These are phyloP conservation scores for Seriola quinqueradiata DNA, from an alignment of 2,113 vertebrate species.

Conservation along the genomic window DNA sequence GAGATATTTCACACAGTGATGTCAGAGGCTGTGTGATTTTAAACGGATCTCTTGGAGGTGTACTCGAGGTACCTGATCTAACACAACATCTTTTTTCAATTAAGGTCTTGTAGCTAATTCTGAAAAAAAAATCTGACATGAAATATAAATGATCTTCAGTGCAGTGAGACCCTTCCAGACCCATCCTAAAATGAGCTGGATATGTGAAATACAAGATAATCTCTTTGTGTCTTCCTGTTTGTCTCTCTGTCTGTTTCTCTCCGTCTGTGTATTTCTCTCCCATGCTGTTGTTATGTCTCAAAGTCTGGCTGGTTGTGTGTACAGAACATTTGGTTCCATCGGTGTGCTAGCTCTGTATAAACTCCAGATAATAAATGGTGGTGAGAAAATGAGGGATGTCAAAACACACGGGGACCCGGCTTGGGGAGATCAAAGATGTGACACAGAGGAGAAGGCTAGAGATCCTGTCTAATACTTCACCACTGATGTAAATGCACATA, in stretches of 20 bases:
- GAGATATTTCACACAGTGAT: not conserved
- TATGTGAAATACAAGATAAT: not conserved
- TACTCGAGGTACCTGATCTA: not conserved
- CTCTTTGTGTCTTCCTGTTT: slow-evolving; percentile 8
- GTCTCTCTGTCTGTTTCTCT: not conserved
- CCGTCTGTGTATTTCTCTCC: slow-evolving; percentile 4
- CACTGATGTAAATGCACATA: slow-evolving; percentile 1
- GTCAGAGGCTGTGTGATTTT: not conserved
- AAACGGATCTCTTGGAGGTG: not conserved
- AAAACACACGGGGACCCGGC: slow-evolving; percentile 56
- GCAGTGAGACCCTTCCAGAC: not conserved
- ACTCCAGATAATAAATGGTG: slow-evolving; percentile 61
- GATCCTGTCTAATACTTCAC: slow-evolving; percentile 33
- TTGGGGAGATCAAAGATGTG: slow-evolving; percentile 46
- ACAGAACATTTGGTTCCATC: slow-evolving; percentile 52
- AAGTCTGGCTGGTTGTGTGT: slow-evolving; percentile 27
- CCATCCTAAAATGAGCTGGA: not conserved
- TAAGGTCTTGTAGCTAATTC: not conserved
- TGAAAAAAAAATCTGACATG: not conserved
- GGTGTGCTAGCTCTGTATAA: slow-evolving; percentile 32
- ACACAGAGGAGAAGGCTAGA: slow-evolving; percentile 23
- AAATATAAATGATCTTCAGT: not conserved
- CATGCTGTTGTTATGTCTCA: slow-evolving; percentile 62
- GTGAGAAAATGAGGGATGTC: slow-evolving; percentile 67
- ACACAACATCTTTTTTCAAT: not conserved